Evolutionary conservation across 2,113 vertebrate genomes (phyloP).

Genomic region (Rhinoptilus africanus): DNA sequence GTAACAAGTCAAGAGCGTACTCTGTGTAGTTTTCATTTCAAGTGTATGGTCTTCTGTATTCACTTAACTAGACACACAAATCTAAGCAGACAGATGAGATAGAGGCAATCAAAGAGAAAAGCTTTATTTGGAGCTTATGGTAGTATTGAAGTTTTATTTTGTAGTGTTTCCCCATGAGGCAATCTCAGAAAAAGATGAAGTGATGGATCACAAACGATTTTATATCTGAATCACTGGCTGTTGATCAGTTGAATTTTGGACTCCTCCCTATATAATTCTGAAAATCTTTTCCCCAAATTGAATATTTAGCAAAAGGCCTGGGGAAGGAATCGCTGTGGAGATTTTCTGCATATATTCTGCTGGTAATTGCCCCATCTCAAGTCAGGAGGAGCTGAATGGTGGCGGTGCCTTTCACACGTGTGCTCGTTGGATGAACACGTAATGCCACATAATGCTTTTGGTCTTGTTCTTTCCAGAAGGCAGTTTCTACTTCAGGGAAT

Average conservation of each 20-base stretch:
- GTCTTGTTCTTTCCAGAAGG: not conserved
- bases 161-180: conserved; percentile 27
- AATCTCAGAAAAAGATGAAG: conserved; percentile 29
- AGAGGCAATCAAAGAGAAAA: conserved; percentile 54
- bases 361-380: not conserved
- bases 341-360: not conserved
- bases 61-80: conserved; percentile 66
- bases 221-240: not conserved
- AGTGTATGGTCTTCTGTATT: conserved; percentile 64
- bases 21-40: conserved; percentile 63
- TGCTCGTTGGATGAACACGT: not conserved
- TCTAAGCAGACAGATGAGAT: conserved; percentile 60
- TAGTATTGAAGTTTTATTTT: conserved; percentile 55
- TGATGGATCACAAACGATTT: not conserved
- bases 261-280: not conserved
- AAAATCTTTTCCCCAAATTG: not conserved
- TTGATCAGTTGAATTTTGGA: not conserved
- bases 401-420: not conserved
- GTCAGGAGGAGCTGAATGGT: not conserved
- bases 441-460: not conserved
- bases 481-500: not conserved
- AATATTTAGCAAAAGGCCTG: not conserved
- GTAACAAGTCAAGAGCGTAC: conserved; percentile 63
- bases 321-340: not conserved
- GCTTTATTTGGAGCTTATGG: conserved; percentile 57